Evolutionary conservation across 2,797 vertebrate genomes (phyloP).

Genomic region (Acipenser ruthenus): DNA sequence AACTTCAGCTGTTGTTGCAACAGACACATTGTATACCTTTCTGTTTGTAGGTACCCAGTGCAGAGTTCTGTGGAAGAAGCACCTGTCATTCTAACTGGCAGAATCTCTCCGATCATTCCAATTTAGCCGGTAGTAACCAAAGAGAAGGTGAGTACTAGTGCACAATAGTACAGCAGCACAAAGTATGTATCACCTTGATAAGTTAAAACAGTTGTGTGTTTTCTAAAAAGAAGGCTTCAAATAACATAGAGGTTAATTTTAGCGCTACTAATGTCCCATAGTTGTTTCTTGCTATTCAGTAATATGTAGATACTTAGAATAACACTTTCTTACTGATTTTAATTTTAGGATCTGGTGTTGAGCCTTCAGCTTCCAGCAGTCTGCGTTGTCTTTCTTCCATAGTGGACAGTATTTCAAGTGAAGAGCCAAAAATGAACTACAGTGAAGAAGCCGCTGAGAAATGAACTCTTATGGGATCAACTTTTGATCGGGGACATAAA

Average conservation of each 20-base stretch:
- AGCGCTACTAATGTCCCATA: too few species aligned
- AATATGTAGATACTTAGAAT: too few species aligned
- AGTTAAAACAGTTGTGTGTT: too few species aligned
- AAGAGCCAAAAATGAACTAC: conserved; percentile 61
- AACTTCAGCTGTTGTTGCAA: too few species aligned
- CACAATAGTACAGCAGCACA: too few species aligned
- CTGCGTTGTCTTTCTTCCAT: conserved; percentile 91
- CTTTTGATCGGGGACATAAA: too few species aligned
- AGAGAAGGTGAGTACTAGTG: conserved; percentile 71
- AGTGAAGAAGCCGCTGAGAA: conserved; percentile 48
- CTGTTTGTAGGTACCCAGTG: conserved; percentile 52
- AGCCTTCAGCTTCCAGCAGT: conserved; percentile 79
- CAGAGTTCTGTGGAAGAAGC: conserved; percentile 68
- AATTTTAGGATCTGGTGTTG: conserved; percentile 45
- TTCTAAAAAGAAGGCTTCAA: too few species aligned
- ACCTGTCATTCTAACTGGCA: conserved; percentile 71
- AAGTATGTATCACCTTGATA: too few species aligned
- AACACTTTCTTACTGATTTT: conserved; percentile 8
- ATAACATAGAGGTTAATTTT: too few species aligned
- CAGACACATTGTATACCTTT: conserved; percentile 14
- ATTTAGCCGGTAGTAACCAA: conserved; percentile 49
- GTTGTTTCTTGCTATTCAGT: too few species aligned
- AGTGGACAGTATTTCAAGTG: conserved; percentile 88
- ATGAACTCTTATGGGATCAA: conserved; percentile 26
- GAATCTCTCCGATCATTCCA: conserved; percentile 79